Percentiles rank a stretch among this genome's conserved stretches.
These are phyloP conservation scores for Meteorus colon DNA, from an alignment of 2,888 invertebrate genomes.

Conservation along the genomic window DNA sequence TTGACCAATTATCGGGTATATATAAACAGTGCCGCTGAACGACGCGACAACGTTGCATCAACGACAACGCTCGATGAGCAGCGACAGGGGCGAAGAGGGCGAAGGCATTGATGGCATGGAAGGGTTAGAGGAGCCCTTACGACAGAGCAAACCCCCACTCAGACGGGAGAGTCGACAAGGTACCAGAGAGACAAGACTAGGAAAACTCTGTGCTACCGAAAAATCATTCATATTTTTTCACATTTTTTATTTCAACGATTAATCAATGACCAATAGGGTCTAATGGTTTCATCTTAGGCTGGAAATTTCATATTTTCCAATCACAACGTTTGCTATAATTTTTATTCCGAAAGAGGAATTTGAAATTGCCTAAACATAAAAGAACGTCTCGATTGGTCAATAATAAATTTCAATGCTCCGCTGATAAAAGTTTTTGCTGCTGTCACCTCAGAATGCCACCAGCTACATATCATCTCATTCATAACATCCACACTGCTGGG, in stretches of 20 bases:
- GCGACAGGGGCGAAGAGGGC: slow-evolving; percentile 77
- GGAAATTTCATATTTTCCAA: not conserved
- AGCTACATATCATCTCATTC: not conserved
- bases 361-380: not conserved
- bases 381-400: not conserved
- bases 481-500: not conserved
- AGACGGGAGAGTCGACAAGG: slow-evolving; percentile 81
- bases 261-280: slow-evolving; percentile 29
- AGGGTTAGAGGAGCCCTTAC: slow-evolving; percentile 80
- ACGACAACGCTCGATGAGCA: slow-evolving; percentile 80
- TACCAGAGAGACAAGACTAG: slow-evolving; percentile 67
- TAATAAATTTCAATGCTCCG: not conserved
- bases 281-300: not conserved
- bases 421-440: not conserved
- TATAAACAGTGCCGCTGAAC: slow-evolving; percentile 78
- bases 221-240: slow-evolving; percentile 9
- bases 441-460: not conserved
- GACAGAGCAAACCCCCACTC: slow-evolving; percentile 70
- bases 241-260: not conserved
- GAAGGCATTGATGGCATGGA: slow-evolving; percentile 71
- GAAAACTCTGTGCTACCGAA: slow-evolving; percentile 24
- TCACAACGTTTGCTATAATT: not conserved
- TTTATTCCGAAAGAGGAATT: not conserved
- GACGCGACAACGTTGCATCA: slow-evolving; percentile 78
- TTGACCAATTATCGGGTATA: slow-evolving; percentile 61